Conservation (phyloP, 2,888 invertebrate genomes). For the Pterostichus niger region DNA sequence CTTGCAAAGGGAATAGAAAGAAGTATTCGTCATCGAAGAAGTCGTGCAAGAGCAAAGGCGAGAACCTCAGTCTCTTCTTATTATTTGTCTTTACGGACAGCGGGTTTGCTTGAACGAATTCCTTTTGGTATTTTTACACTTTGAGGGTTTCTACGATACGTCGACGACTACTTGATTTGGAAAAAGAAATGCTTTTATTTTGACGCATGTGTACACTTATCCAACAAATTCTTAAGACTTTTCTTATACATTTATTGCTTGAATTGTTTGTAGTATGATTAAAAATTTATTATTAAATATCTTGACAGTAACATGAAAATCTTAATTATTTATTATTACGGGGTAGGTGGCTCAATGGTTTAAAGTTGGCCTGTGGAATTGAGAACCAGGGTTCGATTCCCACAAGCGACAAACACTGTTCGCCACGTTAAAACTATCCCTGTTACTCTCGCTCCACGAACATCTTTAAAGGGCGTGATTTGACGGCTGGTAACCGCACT, state of each 20-base stretch:
- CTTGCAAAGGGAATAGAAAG: neutral
- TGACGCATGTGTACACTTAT: neutral
- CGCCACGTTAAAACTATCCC: too few species aligned
- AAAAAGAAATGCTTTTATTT: conserved; percentile 25
- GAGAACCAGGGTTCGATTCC: too few species aligned
- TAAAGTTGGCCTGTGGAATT: too few species aligned
- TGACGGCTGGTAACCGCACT: too few species aligned
- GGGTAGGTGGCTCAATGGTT: too few species aligned
- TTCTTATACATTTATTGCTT: neutral
- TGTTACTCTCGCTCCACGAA: too few species aligned
- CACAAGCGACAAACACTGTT: too few species aligned
- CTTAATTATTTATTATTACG: too few species aligned
- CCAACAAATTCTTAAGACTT: neutral
- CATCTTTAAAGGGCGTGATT: too few species aligned
- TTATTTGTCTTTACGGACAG: conserved; percentile 15
- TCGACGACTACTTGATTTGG: conserved; percentile 7
- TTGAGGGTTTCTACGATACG: conserved; percentile 3
- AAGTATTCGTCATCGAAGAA: neutral
- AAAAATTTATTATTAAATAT: too few species aligned
- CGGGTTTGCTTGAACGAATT: conserved; percentile 12
- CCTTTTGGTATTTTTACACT: conserved; percentile 35
- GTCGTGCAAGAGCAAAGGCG: neutral
- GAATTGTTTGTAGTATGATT: neutral
- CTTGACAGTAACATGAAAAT: too few species aligned
- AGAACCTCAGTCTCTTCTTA: conserved; percentile 7